phyloP scores from a whole-genome alignment of 2,113 vertebrate genomes.

The Sinocyclocheilus anshuiensis region DNA sequence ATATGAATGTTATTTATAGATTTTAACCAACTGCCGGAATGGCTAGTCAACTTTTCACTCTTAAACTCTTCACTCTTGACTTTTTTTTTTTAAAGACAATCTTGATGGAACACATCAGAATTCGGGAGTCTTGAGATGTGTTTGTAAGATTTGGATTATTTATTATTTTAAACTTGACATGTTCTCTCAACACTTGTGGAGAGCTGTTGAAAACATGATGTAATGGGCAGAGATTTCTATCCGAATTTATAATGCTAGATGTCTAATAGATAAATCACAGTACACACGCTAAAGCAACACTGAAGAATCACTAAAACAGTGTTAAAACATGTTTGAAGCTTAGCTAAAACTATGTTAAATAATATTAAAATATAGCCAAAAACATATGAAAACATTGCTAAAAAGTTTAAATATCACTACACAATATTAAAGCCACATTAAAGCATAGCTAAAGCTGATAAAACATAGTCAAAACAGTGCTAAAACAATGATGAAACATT shows the following conservation, averaged over 20 bases:
- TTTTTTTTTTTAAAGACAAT: neutral
- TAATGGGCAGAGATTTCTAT: neutral
- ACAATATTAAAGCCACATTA: too few species aligned
- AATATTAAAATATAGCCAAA: neutral
- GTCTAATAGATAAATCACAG: neutral
- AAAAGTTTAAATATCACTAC: too few species aligned
- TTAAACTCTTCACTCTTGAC: too few species aligned
- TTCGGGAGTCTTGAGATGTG: neutral
- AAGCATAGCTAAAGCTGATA: too few species aligned
- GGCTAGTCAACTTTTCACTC: too few species aligned
- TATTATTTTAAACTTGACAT: neutral
- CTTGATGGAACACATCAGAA: neutral
- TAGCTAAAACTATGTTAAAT: neutral
- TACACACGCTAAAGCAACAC: neutral
- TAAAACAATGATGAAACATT: too few species aligned
- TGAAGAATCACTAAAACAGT: neutral
- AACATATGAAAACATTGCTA: too few species aligned
- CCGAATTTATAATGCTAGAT: neutral
- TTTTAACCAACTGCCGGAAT: neutral
- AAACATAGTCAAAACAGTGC: too few species aligned
- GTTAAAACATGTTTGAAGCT: neutral
- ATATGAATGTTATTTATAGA: neutral
- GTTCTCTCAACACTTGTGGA: neutral
- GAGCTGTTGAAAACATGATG: neutral
- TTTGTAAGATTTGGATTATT: neutral